Base-by-base conservation (phyloP, 2,113 vertebrate genomes). In the Lucifuga dentata region DNA sequence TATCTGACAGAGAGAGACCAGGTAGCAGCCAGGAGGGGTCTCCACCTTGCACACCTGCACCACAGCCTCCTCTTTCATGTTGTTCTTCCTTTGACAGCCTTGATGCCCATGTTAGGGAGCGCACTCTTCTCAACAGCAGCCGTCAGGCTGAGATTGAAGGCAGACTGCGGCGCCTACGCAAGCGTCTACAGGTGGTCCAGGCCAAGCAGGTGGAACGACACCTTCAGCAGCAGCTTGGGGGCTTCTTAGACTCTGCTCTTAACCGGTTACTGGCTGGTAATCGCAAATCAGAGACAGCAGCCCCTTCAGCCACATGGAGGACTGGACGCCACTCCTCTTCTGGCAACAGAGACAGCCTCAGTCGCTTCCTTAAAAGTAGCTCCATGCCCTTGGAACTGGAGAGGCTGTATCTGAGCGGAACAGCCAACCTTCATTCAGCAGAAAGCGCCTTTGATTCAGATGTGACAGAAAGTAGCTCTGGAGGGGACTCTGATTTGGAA, bases 121-220 rank as follows among this genome's bases (percentile, higher is more conserved):
- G 95, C 85, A 93, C 93, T 1, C 83, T 96, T 61, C 88, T 96
- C 73, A 93, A 83, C 84, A 86, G 86, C 64, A 92, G 92, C 44
- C 93, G 96, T 11, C 98, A 99, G 81, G 90, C 87, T 0, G 97
- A 99, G 83, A 95, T 99, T 0, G 95, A 98, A 82, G 94, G 84
- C 70, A 88, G 96, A 3, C 93, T 98, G 40, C 93, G 95, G 6
- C 92, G 95, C 40, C 92, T 99, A 61, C 95, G 97, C 73, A 98
- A 98, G 64, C 95, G 97, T 74, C 93, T 99, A 76, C 96, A 98
- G 88, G 95, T 99, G 61, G 98, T 98, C 50, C 98, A 99, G 87
- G 97, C 96, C 4, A 98, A 99, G 88, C 97, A 99, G 90, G 96
- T 98, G 65, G 97, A 99, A 88, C 94, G 98, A 0, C 98, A 99